Conservation (phyloP, 2,797 vertebrate genomes). For the Momotus momota region DNA sequence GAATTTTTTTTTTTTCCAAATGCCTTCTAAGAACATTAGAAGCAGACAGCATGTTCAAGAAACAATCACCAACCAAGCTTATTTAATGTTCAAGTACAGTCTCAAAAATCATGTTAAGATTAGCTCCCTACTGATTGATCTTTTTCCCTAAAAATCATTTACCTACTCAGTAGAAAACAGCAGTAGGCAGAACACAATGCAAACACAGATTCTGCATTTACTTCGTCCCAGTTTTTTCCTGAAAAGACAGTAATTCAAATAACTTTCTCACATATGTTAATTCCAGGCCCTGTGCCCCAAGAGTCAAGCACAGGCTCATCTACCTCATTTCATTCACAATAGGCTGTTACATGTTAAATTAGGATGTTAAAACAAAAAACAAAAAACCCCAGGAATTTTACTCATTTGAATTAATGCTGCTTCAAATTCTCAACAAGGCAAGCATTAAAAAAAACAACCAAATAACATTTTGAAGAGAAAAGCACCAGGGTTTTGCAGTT, state of each 20-base stretch:
- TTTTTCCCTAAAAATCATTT: neutral
- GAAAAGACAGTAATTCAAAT: neutral
- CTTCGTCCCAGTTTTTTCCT: neutral
- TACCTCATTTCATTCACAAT: neutral
- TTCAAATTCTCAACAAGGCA: neutral
- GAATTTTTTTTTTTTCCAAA: neutral
- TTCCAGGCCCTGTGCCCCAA: neutral
- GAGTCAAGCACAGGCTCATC: neutral
- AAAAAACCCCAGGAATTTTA: neutral
- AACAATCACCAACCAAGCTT: neutral
- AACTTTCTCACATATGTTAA: neutral
- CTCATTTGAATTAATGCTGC: neutral
- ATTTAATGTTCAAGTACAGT: neutral
- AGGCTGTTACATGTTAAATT: neutral
- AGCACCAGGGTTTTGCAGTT: constrained; percentile 6
- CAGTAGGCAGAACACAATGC: neutral
- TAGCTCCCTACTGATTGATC: neutral
- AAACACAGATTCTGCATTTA: neutral
- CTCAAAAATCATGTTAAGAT: neutral
- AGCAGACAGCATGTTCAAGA: neutral
- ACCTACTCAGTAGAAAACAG: neutral
- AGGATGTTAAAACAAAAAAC: neutral
- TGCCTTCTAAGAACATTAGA: neutral
- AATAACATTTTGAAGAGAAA: constrained; percentile 36
- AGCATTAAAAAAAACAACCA: neutral